Base-by-base conservation (phyloP, 2,888 invertebrate genomes). In the Cryptophagus acutangulus region DNA sequence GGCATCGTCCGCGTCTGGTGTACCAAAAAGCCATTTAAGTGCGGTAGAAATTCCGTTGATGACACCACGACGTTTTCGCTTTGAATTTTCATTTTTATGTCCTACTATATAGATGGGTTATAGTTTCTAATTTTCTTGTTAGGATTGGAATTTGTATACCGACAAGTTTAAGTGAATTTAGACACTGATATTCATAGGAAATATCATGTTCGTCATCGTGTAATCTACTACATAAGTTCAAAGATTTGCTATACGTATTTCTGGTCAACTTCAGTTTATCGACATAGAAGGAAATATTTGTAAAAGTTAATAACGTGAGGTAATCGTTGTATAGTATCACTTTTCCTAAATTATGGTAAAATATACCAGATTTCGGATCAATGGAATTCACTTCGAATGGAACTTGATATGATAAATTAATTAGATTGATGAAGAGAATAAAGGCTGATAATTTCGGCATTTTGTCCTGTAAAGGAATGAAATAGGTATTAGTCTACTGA, bases 11-110 rank as follows among this genome's bases (percentile, higher is more conserved):
- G 26, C 26, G 26, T 26, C 26, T 6, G 26, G 26, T 4, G 26
- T 26, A 6, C 26, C 26, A 26, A 26, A 26, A 4, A 26, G 9
- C 26, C 26, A 26, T 26, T 26, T 26, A 26, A 26, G 3, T 4
- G 26, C n/a, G 5, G 26, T 4, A 4, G 26, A 26, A 26, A 26
- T 13, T 4, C 26, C n/a, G 26, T 26, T 8, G 3, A 26, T 4
- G n/a, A 26, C 3, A 6, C 26, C 26, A 12, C 26, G 6, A 20
- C 20, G 26, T 26, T 26, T 26, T 4, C 4, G n/a, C n/a, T 3
- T n/a, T 3, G 26, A 4, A 26, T 26, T 13, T 12, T 12, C 12
- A 6, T n/a, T 26, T 4, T 8, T 3, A 26, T 3, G 26, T 4
- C 26, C 26, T 3, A 8, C 9, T 6, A n/a, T n/a, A n/a, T n/a